These are phyloP conservation scores for Stenurella melanura DNA, from an alignment of 2,888 invertebrate genomes.

Conservation along the genomic window DNA sequence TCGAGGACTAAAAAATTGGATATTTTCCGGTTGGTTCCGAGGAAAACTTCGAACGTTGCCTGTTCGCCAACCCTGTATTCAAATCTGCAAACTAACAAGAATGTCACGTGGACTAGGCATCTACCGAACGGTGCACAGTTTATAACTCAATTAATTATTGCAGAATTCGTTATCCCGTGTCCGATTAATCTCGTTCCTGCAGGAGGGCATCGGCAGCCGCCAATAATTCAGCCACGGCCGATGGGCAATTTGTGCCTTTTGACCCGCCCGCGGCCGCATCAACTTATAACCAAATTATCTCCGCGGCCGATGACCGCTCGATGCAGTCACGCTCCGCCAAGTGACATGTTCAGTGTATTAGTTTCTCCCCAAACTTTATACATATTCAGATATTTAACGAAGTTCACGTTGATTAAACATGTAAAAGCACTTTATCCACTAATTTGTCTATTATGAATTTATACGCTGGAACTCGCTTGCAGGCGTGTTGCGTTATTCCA, in stretches of 20 bases:
- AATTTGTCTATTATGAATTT: slow-evolving; percentile 28
- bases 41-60: no score
- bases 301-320: slow-evolving; percentile 19
- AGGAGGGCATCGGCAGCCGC: slow-evolving; percentile 16
- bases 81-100: neutral
- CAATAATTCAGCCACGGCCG: slow-evolving; percentile 27
- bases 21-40: no score
- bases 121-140: neutral
- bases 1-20: no score
- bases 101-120: neutral
- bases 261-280: slow-evolving; percentile 20
- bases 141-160: slow-evolving; percentile 19
- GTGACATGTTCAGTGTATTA: slow-evolving; percentile 3
- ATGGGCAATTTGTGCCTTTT: slow-evolving; percentile 32
- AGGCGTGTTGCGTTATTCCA: neutral
- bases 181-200: slow-evolving; percentile 26
- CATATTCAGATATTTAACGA: slow-evolving; percentile 29
- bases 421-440: slow-evolving; percentile 26
- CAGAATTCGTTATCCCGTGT: neutral
- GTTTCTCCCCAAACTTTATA: slow-evolving; percentile 18
- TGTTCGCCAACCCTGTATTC: neutral
- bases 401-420: slow-evolving; percentile 27
- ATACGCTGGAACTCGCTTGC: neutral
- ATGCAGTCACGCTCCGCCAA: slow-evolving; percentile 15
- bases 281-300: slow-evolving; percentile 24